Evolutionary conservation across 2,797 vertebrate genomes (phyloP), one percentile per base, ranked within the genome.

Genomic region (Meda fulgida): DNA sequence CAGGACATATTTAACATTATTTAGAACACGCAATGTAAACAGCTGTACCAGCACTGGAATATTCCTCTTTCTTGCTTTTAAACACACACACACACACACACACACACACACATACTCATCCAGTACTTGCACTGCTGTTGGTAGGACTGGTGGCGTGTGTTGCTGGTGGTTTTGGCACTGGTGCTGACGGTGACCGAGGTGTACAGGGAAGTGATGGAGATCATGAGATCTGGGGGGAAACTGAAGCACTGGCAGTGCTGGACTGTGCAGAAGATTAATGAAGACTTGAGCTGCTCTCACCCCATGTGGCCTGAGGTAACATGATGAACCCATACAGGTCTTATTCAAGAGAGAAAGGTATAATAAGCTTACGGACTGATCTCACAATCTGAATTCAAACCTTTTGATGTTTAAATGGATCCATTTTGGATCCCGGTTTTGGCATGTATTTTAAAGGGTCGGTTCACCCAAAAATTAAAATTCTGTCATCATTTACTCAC

Each of bases 231-330:
- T 4, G 71, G 79, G 43, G 88, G 58, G 73, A 94, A 91, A 80
- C 89, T 92, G 36, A 81, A 29, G 55, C 85, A 78, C 65, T 92
- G 91, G 92, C 76, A 80, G 46, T 14, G 43, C 46, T 94, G 93
- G 94, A 86, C 78, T 1, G 70, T 90, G 29, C 51, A 43, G 19
- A 90, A 89, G 69, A 79, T 92, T 84, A 81, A 81, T 9, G 91
- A 92, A 0, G 94, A 94, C 82, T 85, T 94, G 81, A 38, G 7
- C 63, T 91, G 88, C 58, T 89, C 83, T 10, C 93, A 94, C 78
- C 94, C 94, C 23, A 94, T 94, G 94, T 94, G 94, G 93, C 93
- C 93, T 19, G 91, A 94, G 91, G 93, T 94, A 85, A 38, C n/a
- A 70, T 51, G 65, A 29, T 3, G 23, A 81, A 23, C 23, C 38